Percentiles rank a stretch among this genome's conserved stretches.
Evolutionary conservation across 2,113 vertebrate genomes (phyloP).

Genomic region (Pseudorectes ferrugineus): DNA sequence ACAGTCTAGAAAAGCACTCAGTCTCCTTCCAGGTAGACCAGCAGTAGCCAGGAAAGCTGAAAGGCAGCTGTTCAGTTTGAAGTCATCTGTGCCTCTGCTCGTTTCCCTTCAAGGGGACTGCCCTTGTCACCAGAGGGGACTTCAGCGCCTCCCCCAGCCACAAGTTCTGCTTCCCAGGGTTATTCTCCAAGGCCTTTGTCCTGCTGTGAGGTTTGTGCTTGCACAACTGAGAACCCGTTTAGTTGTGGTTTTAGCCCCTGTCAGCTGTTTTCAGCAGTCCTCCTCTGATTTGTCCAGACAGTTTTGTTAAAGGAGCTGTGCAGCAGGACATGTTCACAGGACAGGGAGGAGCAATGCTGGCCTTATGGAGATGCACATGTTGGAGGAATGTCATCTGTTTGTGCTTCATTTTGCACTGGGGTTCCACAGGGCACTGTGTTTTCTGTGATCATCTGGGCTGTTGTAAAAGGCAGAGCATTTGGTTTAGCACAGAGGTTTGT

Average conservation of each 20-base stretch:
- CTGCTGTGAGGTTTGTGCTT: neutral
- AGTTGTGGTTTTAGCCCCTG: neutral
- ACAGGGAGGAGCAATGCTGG: neutral
- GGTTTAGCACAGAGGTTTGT: neutral
- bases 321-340: neutral
- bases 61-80: neutral
- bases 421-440: fast-evolving
- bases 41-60: neutral
- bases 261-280: neutral
- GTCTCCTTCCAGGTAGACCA: neutral
- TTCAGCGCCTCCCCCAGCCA: fast-evolving
- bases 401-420: neutral
- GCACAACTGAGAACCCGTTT: neutral
- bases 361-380: neutral
- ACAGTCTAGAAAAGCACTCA: neutral
- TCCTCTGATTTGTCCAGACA: neutral
- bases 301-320: neutral
- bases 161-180: neutral
- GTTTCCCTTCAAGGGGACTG: neutral
- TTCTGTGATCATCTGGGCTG: neutral
- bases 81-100: neutral
- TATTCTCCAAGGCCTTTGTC: neutral
- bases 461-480: neutral
- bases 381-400: neutral
- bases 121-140: neutral